Conservation (phyloP, 2,113 vertebrate genomes). For the Erinaceus europaeus region DNA sequence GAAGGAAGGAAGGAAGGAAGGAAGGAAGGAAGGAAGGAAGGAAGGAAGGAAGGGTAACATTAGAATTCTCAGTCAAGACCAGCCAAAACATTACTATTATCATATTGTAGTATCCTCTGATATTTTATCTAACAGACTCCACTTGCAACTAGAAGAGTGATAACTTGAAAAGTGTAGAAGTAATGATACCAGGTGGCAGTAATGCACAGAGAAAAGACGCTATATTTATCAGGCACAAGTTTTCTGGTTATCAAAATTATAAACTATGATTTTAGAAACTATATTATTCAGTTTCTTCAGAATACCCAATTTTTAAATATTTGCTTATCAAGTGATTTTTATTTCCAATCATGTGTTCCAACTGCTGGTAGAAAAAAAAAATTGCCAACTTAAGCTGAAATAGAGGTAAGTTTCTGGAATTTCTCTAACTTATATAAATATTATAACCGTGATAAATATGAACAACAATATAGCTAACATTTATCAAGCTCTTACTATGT, state of each 20-base stretch:
- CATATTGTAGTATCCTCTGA: not conserved
- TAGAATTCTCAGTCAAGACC: not conserved
- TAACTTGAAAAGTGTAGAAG: not conserved
- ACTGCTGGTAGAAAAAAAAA: constrained; percentile 12
- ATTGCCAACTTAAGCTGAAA: not conserved
- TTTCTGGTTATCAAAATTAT: not conserved
- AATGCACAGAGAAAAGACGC: not conserved
- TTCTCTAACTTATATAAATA: not conserved
- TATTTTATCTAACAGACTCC: not conserved
- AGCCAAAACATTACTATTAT: not conserved
- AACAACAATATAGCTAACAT: not conserved
- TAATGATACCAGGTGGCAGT: not conserved
- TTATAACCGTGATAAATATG: not conserved
- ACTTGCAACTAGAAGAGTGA: constrained; percentile 19
- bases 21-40: not conserved
- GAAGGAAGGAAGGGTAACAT: not conserved
- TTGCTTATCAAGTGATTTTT: constrained; percentile 15
- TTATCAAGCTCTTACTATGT: not conserved
- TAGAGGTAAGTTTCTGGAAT: not conserved
- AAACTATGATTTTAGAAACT: not conserved
- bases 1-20: not conserved
- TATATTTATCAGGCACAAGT: not conserved
- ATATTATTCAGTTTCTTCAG: constrained; percentile 7
- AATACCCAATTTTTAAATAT: constrained; percentile 11
- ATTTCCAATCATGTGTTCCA: not conserved